These are phyloP conservation scores for Smutsia gigantea DNA, from an alignment of 2,797 vertebrate species.

Conservation along the genomic window DNA sequence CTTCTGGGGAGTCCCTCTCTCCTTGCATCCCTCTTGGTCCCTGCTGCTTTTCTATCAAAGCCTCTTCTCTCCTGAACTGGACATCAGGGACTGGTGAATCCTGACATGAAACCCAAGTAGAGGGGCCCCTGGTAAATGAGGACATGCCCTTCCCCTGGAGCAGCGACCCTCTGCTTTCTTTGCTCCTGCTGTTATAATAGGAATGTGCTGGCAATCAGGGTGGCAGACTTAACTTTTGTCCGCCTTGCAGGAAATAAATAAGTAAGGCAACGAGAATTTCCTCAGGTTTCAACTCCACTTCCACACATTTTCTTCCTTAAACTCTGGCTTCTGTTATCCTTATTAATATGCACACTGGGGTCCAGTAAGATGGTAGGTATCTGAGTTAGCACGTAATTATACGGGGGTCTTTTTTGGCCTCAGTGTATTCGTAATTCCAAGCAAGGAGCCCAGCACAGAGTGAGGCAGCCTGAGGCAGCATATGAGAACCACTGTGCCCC, in stretches of 20 bases:
- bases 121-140: too few species aligned
- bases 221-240: neutral
- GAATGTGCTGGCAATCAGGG: neutral
- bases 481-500: neutral
- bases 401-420: neutral
- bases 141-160: neutral
- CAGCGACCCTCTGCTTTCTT: too few species aligned
- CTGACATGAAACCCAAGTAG: neutral
- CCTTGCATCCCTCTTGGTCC: neutral
- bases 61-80: neutral
- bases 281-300: neutral
- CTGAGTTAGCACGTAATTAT: neutral
- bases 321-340: neutral
- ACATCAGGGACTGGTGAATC: neutral
- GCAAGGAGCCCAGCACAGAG: neutral
- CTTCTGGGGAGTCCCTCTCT: neutral
- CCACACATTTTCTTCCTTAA: neutral
- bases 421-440: neutral
- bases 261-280: neutral
- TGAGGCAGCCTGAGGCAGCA: neutral
- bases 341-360: neutral
- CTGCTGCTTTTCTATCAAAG: neutral
- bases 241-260: neutral
- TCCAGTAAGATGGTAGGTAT: neutral
- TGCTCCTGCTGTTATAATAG: accelerated